Conservation (phyloP, 2,888 invertebrate species). For the Tethea ocularis region DNA sequence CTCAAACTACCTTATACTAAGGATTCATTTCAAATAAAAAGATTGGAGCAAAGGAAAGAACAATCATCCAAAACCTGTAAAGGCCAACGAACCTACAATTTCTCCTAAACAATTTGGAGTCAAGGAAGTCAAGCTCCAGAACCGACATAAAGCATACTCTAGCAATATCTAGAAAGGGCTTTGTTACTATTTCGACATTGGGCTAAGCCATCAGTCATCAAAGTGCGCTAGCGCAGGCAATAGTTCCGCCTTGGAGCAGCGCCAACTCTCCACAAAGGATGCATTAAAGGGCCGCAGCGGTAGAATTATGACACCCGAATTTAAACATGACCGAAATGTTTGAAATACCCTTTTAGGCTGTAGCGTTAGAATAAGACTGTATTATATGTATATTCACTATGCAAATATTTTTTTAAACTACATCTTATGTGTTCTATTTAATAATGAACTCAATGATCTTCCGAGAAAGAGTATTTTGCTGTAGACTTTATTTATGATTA, state of each 20-base stretch:
- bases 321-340: slow-evolving; percentile 37
- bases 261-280: slow-evolving; percentile 73
- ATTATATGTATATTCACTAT: too few species aligned
- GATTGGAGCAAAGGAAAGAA: too few species aligned
- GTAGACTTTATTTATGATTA: not conserved
- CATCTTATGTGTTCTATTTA: not conserved
- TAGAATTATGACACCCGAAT: slow-evolving; percentile 54
- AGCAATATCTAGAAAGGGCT: slow-evolving; percentile 25
- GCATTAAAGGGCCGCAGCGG: slow-evolving; percentile 45
- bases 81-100: not conserved
- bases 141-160: slow-evolving; percentile 1
- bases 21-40: too few species aligned
- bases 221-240: slow-evolving; percentile 28
- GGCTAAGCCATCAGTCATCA: slow-evolving; percentile 45
- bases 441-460: not conserved
- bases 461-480: not conserved
- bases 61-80: not conserved
- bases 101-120: not conserved
- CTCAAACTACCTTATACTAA: too few species aligned
- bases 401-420: not conserved
- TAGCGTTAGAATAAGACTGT: slow-evolving; percentile 7
- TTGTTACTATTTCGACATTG: slow-evolving; percentile 47
- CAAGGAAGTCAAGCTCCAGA: not conserved
- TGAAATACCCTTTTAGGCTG: slow-evolving; percentile 21
- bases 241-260: slow-evolving; percentile 69